These are phyloP conservation scores for Scarus forsteni DNA, from an alignment of 2,797 vertebrate species.

Conservation along the genomic window DNA sequence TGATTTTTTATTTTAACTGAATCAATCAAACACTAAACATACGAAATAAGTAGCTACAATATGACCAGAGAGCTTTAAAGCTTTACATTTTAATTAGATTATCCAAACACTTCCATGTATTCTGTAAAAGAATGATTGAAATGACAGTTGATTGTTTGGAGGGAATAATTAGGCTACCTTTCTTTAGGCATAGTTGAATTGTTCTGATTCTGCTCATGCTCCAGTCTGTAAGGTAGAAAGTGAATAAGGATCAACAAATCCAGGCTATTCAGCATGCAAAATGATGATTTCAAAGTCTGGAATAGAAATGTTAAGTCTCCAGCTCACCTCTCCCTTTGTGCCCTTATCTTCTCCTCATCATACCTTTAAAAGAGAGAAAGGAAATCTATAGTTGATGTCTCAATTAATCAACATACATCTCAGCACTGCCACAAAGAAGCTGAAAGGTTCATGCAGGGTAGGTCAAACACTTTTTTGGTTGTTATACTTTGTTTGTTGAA, in stretches of 20 bases:
- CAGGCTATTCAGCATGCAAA: background rate
- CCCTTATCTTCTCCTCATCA: slow-evolving; percentile 91
- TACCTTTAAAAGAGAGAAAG: slow-evolving; percentile 80
- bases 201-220: slow-evolving; percentile 74
- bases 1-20: background rate
- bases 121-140: too few species aligned
- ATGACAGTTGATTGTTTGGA: slow-evolving; percentile 9
- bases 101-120: slow-evolving; percentile 8
- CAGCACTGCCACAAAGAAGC: background rate
- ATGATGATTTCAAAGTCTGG: background rate
- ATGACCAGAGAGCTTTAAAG: too few species aligned
- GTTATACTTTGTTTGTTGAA: background rate
- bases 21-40: background rate
- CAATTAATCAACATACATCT: slow-evolving; percentile 1
- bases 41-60: background rate
- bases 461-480: slow-evolving; percentile 1
- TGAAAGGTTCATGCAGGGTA: background rate
- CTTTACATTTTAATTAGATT: background rate
- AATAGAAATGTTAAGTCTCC: background rate
- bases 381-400: background rate
- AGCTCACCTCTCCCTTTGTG: slow-evolving; percentile 89
- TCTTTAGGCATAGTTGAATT: slow-evolving; percentile 66
- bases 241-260: background rate
- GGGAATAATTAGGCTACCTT: slow-evolving; percentile 71
- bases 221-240: slow-evolving; percentile 68